These are phyloP conservation scores for Athrips mouffetella DNA, from an alignment of 2,888 invertebrate species.

Conservation along the genomic window DNA sequence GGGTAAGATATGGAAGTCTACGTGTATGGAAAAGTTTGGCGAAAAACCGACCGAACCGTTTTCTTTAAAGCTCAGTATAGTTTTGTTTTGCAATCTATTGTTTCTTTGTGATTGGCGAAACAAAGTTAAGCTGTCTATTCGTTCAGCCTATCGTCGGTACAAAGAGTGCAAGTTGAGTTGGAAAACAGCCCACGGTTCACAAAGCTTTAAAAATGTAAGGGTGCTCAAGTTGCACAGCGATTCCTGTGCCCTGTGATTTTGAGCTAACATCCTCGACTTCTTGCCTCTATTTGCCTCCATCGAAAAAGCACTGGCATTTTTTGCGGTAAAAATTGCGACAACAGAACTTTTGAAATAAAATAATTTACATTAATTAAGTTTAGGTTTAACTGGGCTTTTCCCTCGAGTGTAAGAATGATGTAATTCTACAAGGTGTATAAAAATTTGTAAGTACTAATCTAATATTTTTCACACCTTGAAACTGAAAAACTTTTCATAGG, in stretches of 20 bases:
- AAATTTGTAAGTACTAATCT: no score
- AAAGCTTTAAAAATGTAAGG: constrained; percentile 56
- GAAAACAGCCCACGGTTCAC: constrained; percentile 48
- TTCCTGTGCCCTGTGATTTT: constrained; percentile 57
- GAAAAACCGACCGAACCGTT: no score
- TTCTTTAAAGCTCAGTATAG: no score
- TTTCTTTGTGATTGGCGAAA: constrained; percentile 2
- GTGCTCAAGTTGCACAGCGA: constrained; percentile 38
- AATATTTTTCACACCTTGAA: no score
- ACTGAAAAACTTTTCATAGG: no score
- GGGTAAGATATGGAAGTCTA: no score
- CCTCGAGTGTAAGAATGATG: no score
- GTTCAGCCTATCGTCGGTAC: constrained; percentile 45
- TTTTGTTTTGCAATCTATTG: no score
- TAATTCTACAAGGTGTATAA: no score
- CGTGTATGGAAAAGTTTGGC: no score
- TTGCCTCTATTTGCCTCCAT: constrained; percentile 29
- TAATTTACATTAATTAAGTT: no score
- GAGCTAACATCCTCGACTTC: constrained; percentile 45
- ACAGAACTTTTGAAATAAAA: neutral
- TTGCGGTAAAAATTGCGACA: neutral
- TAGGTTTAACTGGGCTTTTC: no score
- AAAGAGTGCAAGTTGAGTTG: constrained; percentile 54
- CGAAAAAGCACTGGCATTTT: constrained; percentile 21
- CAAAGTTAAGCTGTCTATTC: constrained; percentile 33